A percentile compares a stretch with the other conserved stretches of the same genome.
These are phyloP conservation scores for Alethe diademata DNA, from an alignment of 2,113 vertebrate genomes.

Conservation along the genomic window DNA sequence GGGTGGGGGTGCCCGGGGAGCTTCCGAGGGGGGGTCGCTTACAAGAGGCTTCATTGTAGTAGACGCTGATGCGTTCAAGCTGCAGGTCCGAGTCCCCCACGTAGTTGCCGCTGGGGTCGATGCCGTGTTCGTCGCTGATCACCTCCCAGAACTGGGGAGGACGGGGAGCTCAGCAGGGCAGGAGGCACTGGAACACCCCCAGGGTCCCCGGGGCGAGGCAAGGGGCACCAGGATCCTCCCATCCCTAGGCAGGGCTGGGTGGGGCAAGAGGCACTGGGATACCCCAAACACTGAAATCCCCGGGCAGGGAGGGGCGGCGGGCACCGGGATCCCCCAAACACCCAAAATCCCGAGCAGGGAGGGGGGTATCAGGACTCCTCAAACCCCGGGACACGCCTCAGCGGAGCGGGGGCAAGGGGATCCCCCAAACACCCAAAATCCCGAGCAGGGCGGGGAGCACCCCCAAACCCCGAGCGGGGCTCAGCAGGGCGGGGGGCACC, in stretches of 20 bases:
- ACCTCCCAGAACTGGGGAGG: constrained; percentile 85
- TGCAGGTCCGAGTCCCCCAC: constrained; percentile 85
- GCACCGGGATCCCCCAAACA: neutral
- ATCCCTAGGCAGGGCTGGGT: neutral
- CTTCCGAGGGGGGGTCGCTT: neutral
- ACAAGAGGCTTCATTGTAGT: constrained; percentile 89
- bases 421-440: neutral
- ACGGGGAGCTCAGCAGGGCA: neutral
- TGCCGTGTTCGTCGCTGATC: constrained; percentile 88
- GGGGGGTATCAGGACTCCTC: neutral
- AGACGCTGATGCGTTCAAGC: constrained; percentile 87
- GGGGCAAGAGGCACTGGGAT: neutral
- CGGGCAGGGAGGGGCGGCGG: neutral
- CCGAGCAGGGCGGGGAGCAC: neutral
- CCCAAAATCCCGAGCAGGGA: neutral
- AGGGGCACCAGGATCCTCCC: neutral
- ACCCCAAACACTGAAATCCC: neutral
- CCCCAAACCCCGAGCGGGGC: neutral
- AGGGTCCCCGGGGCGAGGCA: neutral
- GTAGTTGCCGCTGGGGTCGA: constrained; percentile 85
- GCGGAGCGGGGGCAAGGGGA: neutral
- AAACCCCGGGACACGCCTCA: neutral
- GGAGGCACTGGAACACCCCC: neutral
- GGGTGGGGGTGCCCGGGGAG: neutral
- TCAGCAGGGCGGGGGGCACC: neutral